Conservation (phyloP, 1,140 invertebrate genomes). For the Brachionus plicatilis region DNA sequence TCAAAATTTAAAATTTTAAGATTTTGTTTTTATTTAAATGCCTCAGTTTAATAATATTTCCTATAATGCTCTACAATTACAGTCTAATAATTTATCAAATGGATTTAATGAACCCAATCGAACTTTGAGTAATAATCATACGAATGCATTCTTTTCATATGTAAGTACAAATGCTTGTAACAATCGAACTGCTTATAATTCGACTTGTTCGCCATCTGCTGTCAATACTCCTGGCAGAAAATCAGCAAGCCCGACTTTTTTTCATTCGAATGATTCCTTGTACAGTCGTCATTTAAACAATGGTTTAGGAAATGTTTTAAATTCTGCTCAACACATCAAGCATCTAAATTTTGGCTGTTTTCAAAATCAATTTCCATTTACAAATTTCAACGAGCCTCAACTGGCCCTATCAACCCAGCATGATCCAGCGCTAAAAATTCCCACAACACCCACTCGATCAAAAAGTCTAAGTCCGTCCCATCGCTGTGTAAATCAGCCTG, state of each 20-base stretch:
- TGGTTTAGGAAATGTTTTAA: neutral
- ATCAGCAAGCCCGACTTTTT: conserved; percentile 37
- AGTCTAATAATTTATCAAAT: neutral
- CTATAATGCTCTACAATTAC: conserved; percentile 5
- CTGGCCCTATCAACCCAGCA: neutral
- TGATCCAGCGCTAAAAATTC: neutral
- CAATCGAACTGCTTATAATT: neutral
- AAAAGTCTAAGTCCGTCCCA: conserved; percentile 37
- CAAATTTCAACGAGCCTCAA: neutral
- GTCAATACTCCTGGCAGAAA: neutral
- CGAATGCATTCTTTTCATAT: neutral
- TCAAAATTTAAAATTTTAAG: neutral
- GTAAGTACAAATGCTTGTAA: neutral
- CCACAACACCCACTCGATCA: conserved; percentile 16
- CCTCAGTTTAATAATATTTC: neutral
- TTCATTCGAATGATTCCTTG: neutral
- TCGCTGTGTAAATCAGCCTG: neutral
- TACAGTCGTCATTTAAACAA: neutral
- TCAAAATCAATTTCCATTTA: neutral
- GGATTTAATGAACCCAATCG: neutral
- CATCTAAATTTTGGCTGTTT: neutral
- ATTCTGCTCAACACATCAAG: neutral
- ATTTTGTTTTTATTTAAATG: conserved; percentile 7
- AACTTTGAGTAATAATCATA: neutral
- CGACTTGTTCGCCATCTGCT: neutral